Percentiles rank a stretch among this genome's conserved stretches.
Evolutionary conservation across 2,797 vertebrate species (phyloP).

Genomic region (Halcyon smyrnensis): DNA sequence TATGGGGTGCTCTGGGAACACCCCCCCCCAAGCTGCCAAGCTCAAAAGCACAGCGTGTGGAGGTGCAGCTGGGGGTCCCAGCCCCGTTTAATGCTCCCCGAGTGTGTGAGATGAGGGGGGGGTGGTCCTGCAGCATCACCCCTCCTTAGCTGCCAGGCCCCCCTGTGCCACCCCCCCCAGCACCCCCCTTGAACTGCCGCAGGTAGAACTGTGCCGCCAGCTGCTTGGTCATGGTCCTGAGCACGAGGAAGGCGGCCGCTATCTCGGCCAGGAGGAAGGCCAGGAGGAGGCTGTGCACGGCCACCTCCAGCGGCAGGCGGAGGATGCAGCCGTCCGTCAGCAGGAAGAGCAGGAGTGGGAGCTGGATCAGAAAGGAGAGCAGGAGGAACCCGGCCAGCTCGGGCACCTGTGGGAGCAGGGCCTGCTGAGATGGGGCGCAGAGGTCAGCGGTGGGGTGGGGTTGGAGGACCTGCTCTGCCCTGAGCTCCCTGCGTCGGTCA

Average conservation of each 20-base stretch:
- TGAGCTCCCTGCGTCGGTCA: neutral
- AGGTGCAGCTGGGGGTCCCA: fast-evolving
- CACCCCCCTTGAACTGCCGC: conserved; percentile 73
- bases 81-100: neutral
- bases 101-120: too few species aligned
- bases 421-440: neutral
- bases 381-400: conserved; percentile 89
- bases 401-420: conserved; percentile 79
- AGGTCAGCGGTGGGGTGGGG: neutral
- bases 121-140: neutral
- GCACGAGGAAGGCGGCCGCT: conserved; percentile 77
- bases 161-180: neutral
- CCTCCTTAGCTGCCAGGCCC: neutral
- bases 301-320: conserved; percentile 84
- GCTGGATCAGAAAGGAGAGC: conserved; percentile 86
- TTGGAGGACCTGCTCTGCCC: neutral
- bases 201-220: conserved; percentile 84
- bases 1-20: fast-evolving
- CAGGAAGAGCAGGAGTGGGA: conserved; percentile 89
- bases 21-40: neutral
- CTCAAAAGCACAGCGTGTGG: neutral
- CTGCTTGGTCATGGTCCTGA: conserved; percentile 84
- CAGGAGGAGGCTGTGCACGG: conserved; percentile 81
- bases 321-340: conserved; percentile 81
- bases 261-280: conserved; percentile 81